Evolutionary conservation across 2,888 invertebrate species (phyloP).

Genomic region (Cephus pygmeus): DNA sequence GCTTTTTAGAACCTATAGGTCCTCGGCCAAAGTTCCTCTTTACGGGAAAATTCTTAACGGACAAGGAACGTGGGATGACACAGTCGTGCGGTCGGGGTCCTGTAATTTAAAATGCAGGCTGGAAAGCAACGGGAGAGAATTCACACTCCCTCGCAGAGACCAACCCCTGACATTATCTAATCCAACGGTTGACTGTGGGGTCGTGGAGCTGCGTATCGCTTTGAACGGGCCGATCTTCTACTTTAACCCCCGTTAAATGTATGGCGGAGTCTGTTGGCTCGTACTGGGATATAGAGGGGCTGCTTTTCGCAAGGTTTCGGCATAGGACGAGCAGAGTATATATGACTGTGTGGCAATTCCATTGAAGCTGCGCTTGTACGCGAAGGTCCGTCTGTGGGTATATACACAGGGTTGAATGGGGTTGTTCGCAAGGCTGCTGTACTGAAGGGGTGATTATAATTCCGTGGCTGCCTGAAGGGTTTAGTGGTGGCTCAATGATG

Average conservation of each 20-base stretch:
- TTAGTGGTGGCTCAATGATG: neutral
- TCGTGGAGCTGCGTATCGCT: slow-evolving; percentile 36
- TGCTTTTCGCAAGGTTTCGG: slow-evolving; percentile 10
- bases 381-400: neutral
- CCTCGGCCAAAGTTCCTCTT: neutral
- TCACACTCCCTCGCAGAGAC: slow-evolving; percentile 27
- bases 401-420: neutral
- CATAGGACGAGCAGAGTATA: neutral
- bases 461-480: slow-evolving; percentile 17
- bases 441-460: slow-evolving; percentile 39
- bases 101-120: slow-evolving; percentile 47
- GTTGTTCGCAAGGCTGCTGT: neutral
- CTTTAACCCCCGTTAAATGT: slow-evolving; percentile 35
- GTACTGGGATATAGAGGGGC: slow-evolving; percentile 7
- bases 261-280: slow-evolving; percentile 25
- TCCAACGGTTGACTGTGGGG: slow-evolving; percentile 38
- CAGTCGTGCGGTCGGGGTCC: slow-evolving; percentile 19
- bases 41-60: neutral
- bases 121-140: slow-evolving; percentile 28
- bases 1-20: neutral
- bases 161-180: slow-evolving; percentile 40
- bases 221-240: slow-evolving; percentile 39
- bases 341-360: neutral
- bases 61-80: neutral
- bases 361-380: neutral